Percentiles rank a stretch among this genome's conserved stretches.
Conservation (phyloP, 2,888 invertebrate species). For the Dolomedes plantarius region DNA sequence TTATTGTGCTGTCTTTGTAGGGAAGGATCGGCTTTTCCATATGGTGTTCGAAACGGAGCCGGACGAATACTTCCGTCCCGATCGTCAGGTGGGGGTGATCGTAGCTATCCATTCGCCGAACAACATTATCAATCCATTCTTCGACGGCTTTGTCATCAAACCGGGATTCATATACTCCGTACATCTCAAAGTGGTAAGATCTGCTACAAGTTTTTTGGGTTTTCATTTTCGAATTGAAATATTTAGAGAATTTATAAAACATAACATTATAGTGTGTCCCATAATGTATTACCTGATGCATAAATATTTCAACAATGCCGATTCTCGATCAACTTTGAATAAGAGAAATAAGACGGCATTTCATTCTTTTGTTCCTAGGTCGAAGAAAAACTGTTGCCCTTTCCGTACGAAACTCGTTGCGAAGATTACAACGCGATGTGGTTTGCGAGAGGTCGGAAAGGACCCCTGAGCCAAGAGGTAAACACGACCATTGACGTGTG, state of each 20-base stretch:
- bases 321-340: too few species aligned
- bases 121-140: constrained; percentile 44
- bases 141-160: constrained; percentile 53
- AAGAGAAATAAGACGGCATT: too few species aligned
- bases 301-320: too few species aligned
- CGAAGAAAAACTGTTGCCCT: constrained; percentile 51
- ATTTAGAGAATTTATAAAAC: too few species aligned
- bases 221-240: too few species aligned
- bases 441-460: constrained; percentile 30
- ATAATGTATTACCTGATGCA: too few species aligned
- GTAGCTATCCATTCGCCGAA: constrained; percentile 53
- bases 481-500: too few species aligned
- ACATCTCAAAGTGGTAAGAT: constrained; percentile 49
- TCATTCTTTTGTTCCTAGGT: too few species aligned
- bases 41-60: constrained; percentile 41
- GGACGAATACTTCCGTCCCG: constrained; percentile 48
- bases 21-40: constrained; percentile 38
- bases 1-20: too few species aligned
- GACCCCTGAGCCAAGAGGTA: constrained; percentile 53
- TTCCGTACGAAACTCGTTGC: constrained; percentile 49
- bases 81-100: constrained; percentile 43
- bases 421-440: constrained; percentile 41
- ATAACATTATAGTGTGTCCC: too few species aligned
- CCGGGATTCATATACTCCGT: constrained; percentile 48
- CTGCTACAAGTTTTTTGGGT: too few species aligned